Evolutionary conservation across 2,113 vertebrate genomes (phyloP), one percentile per base, ranked within the genome.

Genomic region (Halichoeres trimaculatus): DNA sequence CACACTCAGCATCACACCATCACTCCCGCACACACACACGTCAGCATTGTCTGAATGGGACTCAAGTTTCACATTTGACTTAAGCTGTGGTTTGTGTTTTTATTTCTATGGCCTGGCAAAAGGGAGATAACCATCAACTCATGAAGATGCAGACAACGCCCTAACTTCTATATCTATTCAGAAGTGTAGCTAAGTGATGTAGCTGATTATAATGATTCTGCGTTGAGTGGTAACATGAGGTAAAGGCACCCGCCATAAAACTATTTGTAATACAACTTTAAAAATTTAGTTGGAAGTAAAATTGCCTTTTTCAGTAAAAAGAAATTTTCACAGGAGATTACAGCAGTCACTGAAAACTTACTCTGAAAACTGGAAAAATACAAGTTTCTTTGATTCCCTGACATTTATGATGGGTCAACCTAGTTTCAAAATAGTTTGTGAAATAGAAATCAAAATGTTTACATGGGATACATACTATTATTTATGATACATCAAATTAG

Each of bases 181-280:
- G 10, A 53, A 30, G 6, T 4, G 30, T 30, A 6, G 30, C 6
- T 30, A 30, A 11, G 10, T 45, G 6, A n/a, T n/a, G n/a, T n/a
- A n/a, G n/a, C n/a, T 45, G 43, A 45, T 8, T 17, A 17, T 17
- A 17, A 50, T 17, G 4, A 34, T 14, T 53, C 35, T 54, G 19
- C 38, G 11, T 23, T 38, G 11, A 45, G 50, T 22, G 41, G n/a
- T n/a, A 74, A 1, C 4, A 88, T 72, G 74, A 80, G 41, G 65
- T 74, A 78, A 89, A 89, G 88, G 88, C 85, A 88, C 88, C 79
- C 61, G 81, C 73, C 78, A 23, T 51, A 30, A 50, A 43, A 9
- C 9, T 16, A 45, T 82, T 41, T 13, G 20, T 74, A 55, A 58
- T 30, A 53, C 7, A 4, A 45, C 43, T 50, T 34, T 22, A 0